Base-by-base conservation (phyloP, 2,797 vertebrate species). In the Sparidentex hasta region DNA sequence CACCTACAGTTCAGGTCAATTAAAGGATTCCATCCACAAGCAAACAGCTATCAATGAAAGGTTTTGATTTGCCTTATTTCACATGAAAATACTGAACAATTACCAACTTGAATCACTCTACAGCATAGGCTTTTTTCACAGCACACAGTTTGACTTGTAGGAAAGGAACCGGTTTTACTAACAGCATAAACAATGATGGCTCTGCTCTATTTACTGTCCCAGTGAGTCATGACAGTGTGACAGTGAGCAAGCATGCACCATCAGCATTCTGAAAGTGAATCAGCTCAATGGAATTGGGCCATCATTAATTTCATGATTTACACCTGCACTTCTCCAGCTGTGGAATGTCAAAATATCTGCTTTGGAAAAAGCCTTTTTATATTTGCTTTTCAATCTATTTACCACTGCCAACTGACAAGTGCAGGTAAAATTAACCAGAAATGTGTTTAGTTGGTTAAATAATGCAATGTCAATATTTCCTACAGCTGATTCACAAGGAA, bases 401-500 rank as follows among this genome's bases (percentile, higher is more conserved):
- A 51, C 3, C n/a, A 4, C 4, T 21, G 48, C 8, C 48, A 51
- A 9, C 21, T 9, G 48, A 16, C 14, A 13, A 11, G 14, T 9
- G 16, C 25, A 56, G 8, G 25, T 18, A 18, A 11, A 56, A 56
- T 29, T 29, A 33, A 1, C 25, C 14, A 54, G 21, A 16, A 54
- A 55, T 33, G 6, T 3, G 0, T 7, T 16, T 3, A 25, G 55
- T 38, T 56, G 27, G 27, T 18, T 18, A 18, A 29, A 29, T 18
- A 56, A 29, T 56, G 25, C 55, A 18, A 56, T 56, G 17, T 33
- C 54, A 57, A n/a, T n/a, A 59, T 5, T 41, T 41, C 11, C 57
- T 59, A 20, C 12, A 59, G 33, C 57, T 59, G 57, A 41, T n/a
- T 59, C 57, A 59, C 57, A n/a, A 59, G 20, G 5, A 58, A 58